Evolutionary conservation across 2,113 vertebrate genomes (phyloP).

Genomic region (Eidolon helvum): DNA sequence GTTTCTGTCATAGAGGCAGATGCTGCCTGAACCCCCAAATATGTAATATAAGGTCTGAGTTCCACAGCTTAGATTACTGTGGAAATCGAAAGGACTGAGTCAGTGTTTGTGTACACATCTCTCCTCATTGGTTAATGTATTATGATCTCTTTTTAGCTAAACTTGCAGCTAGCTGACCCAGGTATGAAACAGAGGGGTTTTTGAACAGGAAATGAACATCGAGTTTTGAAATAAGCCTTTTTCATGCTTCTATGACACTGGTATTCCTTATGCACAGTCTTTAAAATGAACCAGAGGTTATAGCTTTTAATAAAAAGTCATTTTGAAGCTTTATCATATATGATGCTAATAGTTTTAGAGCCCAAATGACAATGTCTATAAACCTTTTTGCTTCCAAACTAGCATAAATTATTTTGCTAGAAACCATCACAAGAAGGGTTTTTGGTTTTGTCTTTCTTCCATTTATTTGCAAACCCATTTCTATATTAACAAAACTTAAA

Average conservation of each 20-base stretch:
- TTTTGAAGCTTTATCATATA: background rate
- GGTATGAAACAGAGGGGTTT: background rate
- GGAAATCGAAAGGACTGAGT: background rate
- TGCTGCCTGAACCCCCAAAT: background rate
- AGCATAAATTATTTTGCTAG: background rate
- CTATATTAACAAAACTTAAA: constrained; percentile 6
- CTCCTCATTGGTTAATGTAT: background rate
- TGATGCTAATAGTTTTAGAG: background rate
- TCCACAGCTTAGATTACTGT: background rate
- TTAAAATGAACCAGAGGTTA: constrained; percentile 15
- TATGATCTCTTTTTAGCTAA: background rate
- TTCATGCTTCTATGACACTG: background rate
- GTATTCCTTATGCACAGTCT: background rate
- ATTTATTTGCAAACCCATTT: constrained; percentile 26
- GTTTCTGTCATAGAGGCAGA: background rate
- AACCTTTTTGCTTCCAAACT: background rate
- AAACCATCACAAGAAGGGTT: background rate
- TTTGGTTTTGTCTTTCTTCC: constrained; percentile 24
- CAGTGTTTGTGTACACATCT: background rate
- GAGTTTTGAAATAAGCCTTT: background rate
- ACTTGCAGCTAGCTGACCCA: background rate
- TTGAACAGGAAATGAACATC: background rate
- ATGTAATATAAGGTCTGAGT: background rate
- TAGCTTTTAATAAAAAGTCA: background rate
- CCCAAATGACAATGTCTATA: background rate